These are phyloP conservation scores for Drosophila subpulchrella DNA, from an alignment of 1,140 invertebrate species.

Conservation along the genomic window DNA sequence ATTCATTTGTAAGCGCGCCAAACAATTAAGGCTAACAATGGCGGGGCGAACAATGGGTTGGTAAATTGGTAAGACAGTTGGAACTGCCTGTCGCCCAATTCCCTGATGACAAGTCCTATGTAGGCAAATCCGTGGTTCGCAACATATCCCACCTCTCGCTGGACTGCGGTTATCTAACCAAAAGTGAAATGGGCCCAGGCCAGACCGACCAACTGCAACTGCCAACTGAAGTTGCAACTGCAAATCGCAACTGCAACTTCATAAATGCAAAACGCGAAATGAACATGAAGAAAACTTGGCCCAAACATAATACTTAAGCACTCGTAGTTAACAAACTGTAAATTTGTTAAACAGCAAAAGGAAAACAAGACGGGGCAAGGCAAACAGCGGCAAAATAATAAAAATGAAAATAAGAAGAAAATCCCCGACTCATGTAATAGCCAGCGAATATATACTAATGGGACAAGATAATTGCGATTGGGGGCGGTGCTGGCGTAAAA, in stretches of 20 bases:
- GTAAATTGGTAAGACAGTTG: constrained; percentile 17
- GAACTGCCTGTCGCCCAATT: constrained; percentile 9
- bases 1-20: constrained; percentile 25
- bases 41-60: constrained; percentile 21
- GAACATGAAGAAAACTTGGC: constrained; percentile 59
- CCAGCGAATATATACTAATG: constrained; percentile 44
- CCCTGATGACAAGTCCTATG: constrained; percentile 54
- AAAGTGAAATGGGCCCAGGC: constrained; percentile 69
- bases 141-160: neutral
- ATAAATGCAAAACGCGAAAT: constrained; percentile 54
- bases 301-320: constrained; percentile 65
- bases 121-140: constrained; percentile 5
- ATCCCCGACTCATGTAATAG: constrained; percentile 63
- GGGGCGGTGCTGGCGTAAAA: constrained; percentile 12
- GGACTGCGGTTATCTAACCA: constrained; percentile 67
- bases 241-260: constrained; percentile 46
- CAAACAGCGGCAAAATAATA: constrained; percentile 49
- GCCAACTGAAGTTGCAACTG: constrained; percentile 32
- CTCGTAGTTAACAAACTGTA: constrained; percentile 75
- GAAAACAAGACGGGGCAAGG: constrained; percentile 39
- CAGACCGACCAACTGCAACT: constrained; percentile 33
- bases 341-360: constrained; percentile 70
- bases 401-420: constrained; percentile 46
- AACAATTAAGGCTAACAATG: constrained; percentile 29
- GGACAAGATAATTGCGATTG: constrained; percentile 39